Evolutionary conservation across 2,113 vertebrate genomes (phyloP).

Genomic region (Heteronetta atricapilla): DNA sequence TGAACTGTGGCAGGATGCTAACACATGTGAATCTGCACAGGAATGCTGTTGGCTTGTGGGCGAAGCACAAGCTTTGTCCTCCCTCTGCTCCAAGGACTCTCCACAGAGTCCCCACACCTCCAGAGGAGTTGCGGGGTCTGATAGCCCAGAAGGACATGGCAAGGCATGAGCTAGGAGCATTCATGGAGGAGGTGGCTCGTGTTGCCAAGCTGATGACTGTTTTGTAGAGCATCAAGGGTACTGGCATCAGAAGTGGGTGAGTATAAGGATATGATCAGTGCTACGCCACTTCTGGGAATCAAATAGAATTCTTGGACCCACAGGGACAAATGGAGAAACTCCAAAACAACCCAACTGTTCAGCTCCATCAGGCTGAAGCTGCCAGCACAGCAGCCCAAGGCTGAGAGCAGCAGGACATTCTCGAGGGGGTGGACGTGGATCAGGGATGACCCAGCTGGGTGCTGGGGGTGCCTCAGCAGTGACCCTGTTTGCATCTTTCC

Average conservation of each 20-base stretch:
- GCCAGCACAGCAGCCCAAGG: neutral
- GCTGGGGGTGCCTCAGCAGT: neutral
- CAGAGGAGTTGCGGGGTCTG: neutral
- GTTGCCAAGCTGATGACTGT: neutral
- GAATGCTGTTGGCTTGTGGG: neutral
- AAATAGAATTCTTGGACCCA: neutral
- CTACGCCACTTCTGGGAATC: neutral
- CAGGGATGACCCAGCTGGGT: fast-evolving
- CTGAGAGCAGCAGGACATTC: neutral
- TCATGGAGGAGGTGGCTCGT: neutral
- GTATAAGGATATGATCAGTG: neutral
- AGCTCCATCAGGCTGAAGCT: neutral
- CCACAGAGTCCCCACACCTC: neutral
- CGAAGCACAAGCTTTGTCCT: fast-evolving
- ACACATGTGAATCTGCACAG: fast-evolving
- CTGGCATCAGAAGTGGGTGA: neutral
- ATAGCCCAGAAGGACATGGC: neutral
- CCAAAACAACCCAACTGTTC: neutral
- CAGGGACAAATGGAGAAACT: neutral
- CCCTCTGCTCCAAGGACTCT: neutral
- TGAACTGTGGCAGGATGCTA: neutral
- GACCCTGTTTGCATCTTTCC: neutral
- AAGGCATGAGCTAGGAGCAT: neutral
- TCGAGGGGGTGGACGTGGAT: neutral
- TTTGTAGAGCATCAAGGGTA: neutral